Percentiles rank a stretch among this genome's conserved stretches.
phyloP scores from a whole-genome alignment of 1,140 invertebrate species.

The Brachionus plicatilis region DNA sequence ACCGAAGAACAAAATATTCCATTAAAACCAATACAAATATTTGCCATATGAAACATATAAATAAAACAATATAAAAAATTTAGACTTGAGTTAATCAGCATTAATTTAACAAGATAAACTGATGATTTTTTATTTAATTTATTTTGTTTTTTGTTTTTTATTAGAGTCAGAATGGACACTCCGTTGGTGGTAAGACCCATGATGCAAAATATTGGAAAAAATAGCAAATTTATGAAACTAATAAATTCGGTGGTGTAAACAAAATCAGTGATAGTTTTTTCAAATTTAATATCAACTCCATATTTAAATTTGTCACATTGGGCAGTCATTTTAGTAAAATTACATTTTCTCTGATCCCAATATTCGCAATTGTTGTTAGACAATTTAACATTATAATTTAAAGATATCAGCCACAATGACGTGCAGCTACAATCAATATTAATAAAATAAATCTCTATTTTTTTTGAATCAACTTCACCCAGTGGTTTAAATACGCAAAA shows the following conservation, averaged over 20 bases:
- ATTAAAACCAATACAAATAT: background rate
- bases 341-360: background rate
- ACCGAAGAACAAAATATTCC: background rate
- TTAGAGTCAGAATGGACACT: background rate
- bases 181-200: background rate
- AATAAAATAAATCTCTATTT: background rate
- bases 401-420: background rate
- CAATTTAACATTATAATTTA: background rate
- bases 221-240: background rate
- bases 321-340: background rate
- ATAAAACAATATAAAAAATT: background rate
- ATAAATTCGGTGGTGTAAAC: background rate
- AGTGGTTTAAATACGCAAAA: background rate
- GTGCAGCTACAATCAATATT: background rate
- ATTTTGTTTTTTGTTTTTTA: background rate
- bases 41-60: background rate
- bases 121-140: background rate
- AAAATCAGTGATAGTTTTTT: background rate
- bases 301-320: background rate
- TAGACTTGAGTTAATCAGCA: background rate
- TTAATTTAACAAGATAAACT: background rate
- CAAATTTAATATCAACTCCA: background rate
- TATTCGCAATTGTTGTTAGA: background rate
- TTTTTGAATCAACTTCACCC: background rate
- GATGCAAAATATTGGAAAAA: background rate